Evolutionary conservation across 2,888 invertebrate species (phyloP).

Genomic region (Trichogramma evanescens): DNA sequence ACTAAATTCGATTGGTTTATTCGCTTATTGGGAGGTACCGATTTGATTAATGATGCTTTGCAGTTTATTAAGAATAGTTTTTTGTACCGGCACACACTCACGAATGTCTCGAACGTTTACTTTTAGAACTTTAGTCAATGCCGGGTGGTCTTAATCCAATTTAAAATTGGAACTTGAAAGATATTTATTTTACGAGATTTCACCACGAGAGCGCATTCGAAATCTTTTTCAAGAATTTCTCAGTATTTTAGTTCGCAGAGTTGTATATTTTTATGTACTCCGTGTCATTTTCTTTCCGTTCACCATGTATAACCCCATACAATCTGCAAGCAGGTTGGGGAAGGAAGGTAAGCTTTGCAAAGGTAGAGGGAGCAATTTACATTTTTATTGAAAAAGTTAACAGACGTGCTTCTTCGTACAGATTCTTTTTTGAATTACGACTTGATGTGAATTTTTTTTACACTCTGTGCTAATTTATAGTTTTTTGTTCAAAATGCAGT

Average conservation of each 20-base stretch:
- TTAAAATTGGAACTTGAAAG: slow-evolving; percentile 2
- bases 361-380: slow-evolving; percentile 2
- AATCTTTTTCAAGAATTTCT: slow-evolving; percentile 5
- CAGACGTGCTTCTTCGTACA: not conserved
- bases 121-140: not conserved
- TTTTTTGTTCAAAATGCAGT: too few relatives aligned
- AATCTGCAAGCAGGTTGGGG: too few relatives aligned
- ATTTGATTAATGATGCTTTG: too few relatives aligned
- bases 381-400: slow-evolving; percentile 13
- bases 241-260: slow-evolving; percentile 10
- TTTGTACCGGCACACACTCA: too few relatives aligned
- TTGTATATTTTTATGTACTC: not conserved
- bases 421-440: too few relatives aligned
- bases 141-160: not conserved
- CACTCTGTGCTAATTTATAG: too few relatives aligned
- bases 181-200: slow-evolving; percentile 14
- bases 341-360: not conserved
- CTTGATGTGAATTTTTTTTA: too few relatives aligned
- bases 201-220: not conserved
- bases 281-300: not conserved
- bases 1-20: too few relatives aligned
- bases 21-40: too few relatives aligned
- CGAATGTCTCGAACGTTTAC: too few relatives aligned
- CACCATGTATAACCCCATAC: too few relatives aligned
- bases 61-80: too few relatives aligned